Evolutionary conservation across 1,140 invertebrate species (phyloP).

Genomic region (Eubasilissa regina): DNA sequence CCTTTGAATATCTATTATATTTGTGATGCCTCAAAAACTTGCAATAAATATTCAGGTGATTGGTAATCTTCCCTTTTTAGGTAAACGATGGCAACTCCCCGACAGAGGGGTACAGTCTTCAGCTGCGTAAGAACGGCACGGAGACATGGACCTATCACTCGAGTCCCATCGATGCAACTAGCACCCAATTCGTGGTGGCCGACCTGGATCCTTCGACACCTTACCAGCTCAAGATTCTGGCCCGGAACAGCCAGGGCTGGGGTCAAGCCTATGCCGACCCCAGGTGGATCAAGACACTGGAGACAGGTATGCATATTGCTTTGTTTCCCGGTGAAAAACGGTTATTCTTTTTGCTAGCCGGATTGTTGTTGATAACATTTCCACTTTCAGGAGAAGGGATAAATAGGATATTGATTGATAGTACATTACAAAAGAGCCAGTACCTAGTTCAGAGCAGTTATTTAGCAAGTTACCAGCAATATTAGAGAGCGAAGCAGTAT

Average conservation of each 20-base stretch:
- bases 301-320: conserved; percentile 62
- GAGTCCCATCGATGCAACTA: conserved; percentile 73
- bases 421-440: too few species aligned
- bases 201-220: conserved; percentile 75
- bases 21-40: too few species aligned
- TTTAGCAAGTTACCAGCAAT: too few species aligned
- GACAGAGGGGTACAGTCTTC: conserved; percentile 77
- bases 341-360: too few species aligned
- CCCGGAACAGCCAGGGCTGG: conserved; percentile 72
- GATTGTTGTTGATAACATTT: too few species aligned
- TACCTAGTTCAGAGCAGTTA: too few species aligned
- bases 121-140: conserved; percentile 74
- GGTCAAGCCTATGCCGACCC: conserved; percentile 70
- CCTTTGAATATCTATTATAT: too few species aligned
- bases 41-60: too few species aligned
- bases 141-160: conserved; percentile 69
- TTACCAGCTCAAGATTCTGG: conserved; percentile 75
- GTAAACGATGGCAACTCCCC: conserved; percentile 83
- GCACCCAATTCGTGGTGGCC: conserved; percentile 77
- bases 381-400: too few species aligned
- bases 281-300: conserved; percentile 75
- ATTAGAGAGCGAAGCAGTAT: too few species aligned
- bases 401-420: too few species aligned
- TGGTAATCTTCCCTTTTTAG: conserved; percentile 22
- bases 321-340: too few species aligned